phyloP scores from a whole-genome alignment of 2,113 vertebrate species.

The Dissostichus mawsoni region DNA sequence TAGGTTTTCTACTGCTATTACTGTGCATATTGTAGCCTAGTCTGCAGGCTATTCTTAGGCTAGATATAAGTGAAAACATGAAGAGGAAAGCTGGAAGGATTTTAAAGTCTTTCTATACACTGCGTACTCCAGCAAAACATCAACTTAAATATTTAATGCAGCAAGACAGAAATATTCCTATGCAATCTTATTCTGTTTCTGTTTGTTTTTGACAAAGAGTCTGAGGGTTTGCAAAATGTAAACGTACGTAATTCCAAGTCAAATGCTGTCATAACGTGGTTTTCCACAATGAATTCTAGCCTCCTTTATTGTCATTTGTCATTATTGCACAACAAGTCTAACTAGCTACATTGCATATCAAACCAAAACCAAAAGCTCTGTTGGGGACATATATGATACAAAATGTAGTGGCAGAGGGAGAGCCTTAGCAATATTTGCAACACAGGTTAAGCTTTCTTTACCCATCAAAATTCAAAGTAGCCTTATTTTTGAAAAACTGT shows the following conservation, averaged over 20 bases:
- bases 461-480: no score
- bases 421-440: no score
- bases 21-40: constrained; percentile 58
- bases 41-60: constrained; percentile 58
- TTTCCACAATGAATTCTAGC: not conserved
- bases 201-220: constrained; percentile 17
- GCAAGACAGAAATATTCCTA: not conserved
- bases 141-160: constrained; percentile 9
- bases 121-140: constrained; percentile 32
- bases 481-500: no score
- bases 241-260: constrained; percentile 35
- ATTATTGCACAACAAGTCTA: not conserved
- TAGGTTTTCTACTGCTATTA: constrained; percentile 56
- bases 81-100: constrained; percentile 28
- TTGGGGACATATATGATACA: not conserved
- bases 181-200: constrained; percentile 5
- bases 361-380: constrained; percentile 2
- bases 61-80: constrained; percentile 40
- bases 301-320: not conserved
- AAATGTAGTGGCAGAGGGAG: not conserved
- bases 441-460: no score
- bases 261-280: constrained; percentile 4
- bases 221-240: constrained; percentile 16
- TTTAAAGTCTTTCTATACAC: constrained; percentile 13
- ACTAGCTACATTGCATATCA: not conserved